Evolutionary conservation across 2,797 vertebrate genomes (phyloP), one percentile per base, ranked within the genome.

Genomic region (Oreortyx pictus): DNA sequence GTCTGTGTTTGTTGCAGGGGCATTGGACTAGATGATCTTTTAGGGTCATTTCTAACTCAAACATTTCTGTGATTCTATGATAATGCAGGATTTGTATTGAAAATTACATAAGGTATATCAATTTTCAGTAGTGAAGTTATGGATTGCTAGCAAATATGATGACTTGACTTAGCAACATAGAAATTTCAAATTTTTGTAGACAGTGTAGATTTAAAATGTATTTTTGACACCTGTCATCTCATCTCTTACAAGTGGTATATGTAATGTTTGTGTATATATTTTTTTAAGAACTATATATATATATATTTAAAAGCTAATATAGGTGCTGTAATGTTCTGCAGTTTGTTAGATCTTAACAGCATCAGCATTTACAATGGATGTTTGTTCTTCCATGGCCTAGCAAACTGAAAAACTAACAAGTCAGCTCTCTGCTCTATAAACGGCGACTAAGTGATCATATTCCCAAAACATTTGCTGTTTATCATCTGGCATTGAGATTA

Each of bases 121-220:
- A 29, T 87, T 82, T 92, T 86, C 67, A 43, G 89, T 90, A 91
- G 49, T 62, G 56, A 54, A 44, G 82, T 82, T 90, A 59, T 86
- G 47, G 44, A 59, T 90, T 89, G 41, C 18, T 66, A 62, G n/a
- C 35, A 87, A 85, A 86, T 67, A 86, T 68, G 39, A 66, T 59
- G 5, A 37, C 37, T 88, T 80, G 7, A 43, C 76, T 76, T 76
- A 75, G 56, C 43, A 44, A 9, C 9, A 90, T 93, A 46, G 56
- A 19, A 92, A 74, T 77, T 91, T 78, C 23, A 68, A 60, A 49
- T 72, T 65, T 31, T 44, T 7, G 67, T 75, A 25, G 25, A 16
- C 23, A 6, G 19, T 24, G 2, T 57, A 57, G 20, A 31, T 74
- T 50, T 72, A 62, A 83, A 74, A 70, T 35, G 0, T 59, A 18